Evolutionary conservation across 1,140 invertebrate genomes (phyloP), one percentile per base, ranked within the genome.

Genomic region (Saccostrea echinata): DNA sequence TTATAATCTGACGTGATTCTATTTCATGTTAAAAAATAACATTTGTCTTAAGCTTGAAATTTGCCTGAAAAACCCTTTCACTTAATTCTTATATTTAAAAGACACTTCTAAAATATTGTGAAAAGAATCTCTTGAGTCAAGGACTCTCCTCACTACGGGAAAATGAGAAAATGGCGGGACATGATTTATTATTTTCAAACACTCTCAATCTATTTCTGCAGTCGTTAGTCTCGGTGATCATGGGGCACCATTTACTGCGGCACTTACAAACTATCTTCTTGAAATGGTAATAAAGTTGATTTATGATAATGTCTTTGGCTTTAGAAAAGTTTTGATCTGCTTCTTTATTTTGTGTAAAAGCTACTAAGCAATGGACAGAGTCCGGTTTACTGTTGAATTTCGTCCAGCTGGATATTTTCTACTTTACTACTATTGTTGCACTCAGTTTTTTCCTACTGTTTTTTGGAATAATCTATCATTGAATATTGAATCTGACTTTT

Each of bases 261-360:
- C 68, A 27, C 30, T 76, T 30, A 76, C 68, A 76, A 76, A 76
- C 68, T 76, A 76, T 76, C 68, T 76, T 11, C 24, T 30, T 30
- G 68, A 30, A 76, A 76, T 76, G 33, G 68, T 76, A 76, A 76
- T 76, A 33, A 76, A 76, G 68, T 76, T 76, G 68, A 76, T 76
- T 76, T 76, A 76, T 76, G 27, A 11, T 76, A 30, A 76, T 76
- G 68, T 76, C 68, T 76, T 76, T 76, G 30, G 68, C 13, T 76
- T 76, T 30, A 30, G 27, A 27, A 30, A 76, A 76, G 27, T 30
- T 33, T 76, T 76, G 68, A 35, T 76, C 30, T 27, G 24, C 18
- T 33, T 12, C 11, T 24, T 9, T 9, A 24, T 18, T 64, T 24
- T 64, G 57, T 64, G 18, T 76, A 76, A 27, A 30, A 13, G 24